Percentiles rank a stretch among this genome's conserved stretches.
Evolutionary conservation across 35 echinoderm and acorn worm species (phyloP).

Genomic region (Apostichopus parvimensis): DNA sequence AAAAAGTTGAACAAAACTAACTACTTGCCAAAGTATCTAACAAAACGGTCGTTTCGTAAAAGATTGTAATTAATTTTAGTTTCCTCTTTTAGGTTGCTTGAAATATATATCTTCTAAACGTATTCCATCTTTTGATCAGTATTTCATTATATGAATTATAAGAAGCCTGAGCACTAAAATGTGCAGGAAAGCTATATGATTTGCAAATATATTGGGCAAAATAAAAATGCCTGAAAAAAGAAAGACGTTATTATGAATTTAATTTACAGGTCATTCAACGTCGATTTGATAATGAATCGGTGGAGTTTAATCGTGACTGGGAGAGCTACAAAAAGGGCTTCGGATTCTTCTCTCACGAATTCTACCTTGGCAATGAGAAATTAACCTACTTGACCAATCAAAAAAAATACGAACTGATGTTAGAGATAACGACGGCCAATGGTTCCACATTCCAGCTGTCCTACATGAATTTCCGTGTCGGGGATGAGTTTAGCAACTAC

Average conservation of each 20-base stretch:
- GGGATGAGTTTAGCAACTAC: constrained; percentile 12
- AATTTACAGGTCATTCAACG: not conserved
- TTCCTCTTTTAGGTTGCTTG: too few species aligned
- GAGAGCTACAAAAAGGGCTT: not conserved
- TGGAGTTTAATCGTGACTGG: not conserved
- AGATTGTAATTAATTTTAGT: too few species aligned
- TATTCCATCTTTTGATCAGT: not conserved
- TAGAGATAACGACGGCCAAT: not conserved
- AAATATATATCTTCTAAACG: not conserved
- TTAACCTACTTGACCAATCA: constrained; percentile 4
- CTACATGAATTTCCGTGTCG: not conserved
- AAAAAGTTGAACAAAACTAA: too few species aligned
- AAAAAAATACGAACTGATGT: not conserved
- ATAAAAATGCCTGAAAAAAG: not conserved
- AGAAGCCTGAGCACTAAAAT: not conserved
- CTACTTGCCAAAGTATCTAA: too few species aligned
- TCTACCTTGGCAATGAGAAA: not conserved
- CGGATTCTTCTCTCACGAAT: not conserved
- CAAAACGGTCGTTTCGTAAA: too few species aligned
- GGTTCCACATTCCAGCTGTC: not conserved
- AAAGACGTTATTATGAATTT: not conserved
- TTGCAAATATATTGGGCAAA: not conserved
- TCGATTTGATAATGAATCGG: not conserved
- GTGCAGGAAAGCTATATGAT: not conserved
- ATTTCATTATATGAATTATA: not conserved